These are phyloP conservation scores for Lottia gigantea DNA, from an alignment of 2,888 invertebrate species.

Conservation along the genomic window DNA sequence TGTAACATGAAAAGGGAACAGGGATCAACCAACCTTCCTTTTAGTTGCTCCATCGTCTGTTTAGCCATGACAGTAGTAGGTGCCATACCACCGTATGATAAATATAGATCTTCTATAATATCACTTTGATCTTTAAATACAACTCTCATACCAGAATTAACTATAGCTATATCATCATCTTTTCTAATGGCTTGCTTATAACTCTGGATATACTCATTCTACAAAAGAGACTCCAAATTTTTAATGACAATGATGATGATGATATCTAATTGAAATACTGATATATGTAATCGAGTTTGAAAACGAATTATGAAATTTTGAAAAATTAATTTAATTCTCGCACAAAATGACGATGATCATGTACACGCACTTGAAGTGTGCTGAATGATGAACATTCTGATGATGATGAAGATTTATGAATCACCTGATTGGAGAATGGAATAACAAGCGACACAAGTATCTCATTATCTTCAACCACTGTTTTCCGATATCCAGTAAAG, in stretches of 20 bases:
- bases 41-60: conserved; percentile 74
- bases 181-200: conserved; percentile 91
- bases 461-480: conserved; percentile 80
- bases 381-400: too few relatives aligned
- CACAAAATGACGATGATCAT: too few relatives aligned
- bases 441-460: conserved; percentile 83
- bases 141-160: conserved; percentile 83
- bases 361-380: too few relatives aligned
- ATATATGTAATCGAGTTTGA: too few relatives aligned
- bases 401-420: too few relatives aligned
- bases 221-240: too few relatives aligned
- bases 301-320: too few relatives aligned
- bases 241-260: too few relatives aligned
- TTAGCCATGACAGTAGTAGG: conserved; percentile 81
- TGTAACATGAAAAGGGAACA: background rate
- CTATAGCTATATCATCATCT: conserved; percentile 96
- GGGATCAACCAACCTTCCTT: conserved; percentile 53
- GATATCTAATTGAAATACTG: too few relatives aligned
- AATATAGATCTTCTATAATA: conserved; percentile 73
- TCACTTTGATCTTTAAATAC: conserved; percentile 71
- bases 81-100: conserved; percentile 92
- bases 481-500: conserved; percentile 88
- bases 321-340: too few relatives aligned
- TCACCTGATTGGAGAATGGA: conserved; percentile 73
- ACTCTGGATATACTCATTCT: conserved; percentile 77